A percentile compares a stretch with the other conserved stretches of the same genome.
Conservation (phyloP, 2,113 vertebrate species). For the Scalopus aquaticus region DNA sequence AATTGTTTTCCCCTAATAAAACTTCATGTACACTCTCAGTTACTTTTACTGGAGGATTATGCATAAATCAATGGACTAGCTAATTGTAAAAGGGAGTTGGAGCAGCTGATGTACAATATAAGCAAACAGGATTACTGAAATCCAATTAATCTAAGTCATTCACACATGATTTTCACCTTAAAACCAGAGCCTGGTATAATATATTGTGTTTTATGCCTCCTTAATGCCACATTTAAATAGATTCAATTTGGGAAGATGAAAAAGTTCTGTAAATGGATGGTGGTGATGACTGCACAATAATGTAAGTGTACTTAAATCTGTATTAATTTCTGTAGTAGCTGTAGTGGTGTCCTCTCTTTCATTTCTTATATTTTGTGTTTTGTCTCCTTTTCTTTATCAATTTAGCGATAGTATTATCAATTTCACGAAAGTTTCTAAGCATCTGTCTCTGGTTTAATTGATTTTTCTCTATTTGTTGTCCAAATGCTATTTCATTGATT, state of each 20-base stretch:
- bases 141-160: background rate
- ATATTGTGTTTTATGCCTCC: background rate
- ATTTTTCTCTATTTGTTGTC: conserved; percentile 6
- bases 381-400: background rate
- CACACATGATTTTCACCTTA: background rate
- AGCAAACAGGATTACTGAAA: background rate
- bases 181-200: background rate
- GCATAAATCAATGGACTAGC: background rate
- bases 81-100: background rate
- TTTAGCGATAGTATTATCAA: background rate
- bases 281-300: background rate
- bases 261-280: background rate
- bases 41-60: background rate
- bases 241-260: background rate
- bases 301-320: background rate
- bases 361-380: background rate
- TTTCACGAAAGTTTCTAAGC: background rate
- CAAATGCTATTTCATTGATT: background rate
- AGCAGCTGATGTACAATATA: background rate
- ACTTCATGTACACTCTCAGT: background rate
- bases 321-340: background rate
- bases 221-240: background rate
- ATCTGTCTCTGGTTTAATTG: background rate
- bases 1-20: background rate
- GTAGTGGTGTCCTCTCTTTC: background rate